Evolutionary conservation across 2,888 invertebrate genomes (phyloP), one percentile per base, ranked within the genome.

Genomic region (Nomada hirtipes): DNA sequence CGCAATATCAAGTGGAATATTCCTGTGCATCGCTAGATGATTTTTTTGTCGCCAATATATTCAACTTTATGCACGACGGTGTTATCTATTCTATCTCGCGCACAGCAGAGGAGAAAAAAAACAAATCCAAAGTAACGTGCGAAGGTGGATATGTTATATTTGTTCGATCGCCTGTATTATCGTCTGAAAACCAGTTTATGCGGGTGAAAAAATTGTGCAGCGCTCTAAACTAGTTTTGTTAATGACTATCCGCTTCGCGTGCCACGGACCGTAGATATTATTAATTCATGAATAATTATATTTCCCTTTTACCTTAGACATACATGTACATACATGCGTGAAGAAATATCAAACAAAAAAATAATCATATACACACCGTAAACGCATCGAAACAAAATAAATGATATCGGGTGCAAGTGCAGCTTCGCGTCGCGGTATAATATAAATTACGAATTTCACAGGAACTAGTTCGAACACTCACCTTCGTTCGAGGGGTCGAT

Each of bases 201-300:
- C 2, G 1, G 2, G 13, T 59, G 18, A 50, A 42, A 61, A 53
- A 57, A 15, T 20, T 42, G 36, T 42, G 23, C 52, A 20, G 29
- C 60, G 36, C 36, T 68, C 42, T 26, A 26, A 63, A 69, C 75
- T 55, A 44, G 75, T 75, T 69, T 61, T 53, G 36, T 57, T 36
- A 18, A 7, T 44, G 13, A n/a, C n/a, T 63, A 52, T 18, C 36
- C 9, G 53, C 2, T 4, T 53, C 3, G 26, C 52, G 36, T 53
- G 15, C 23, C 15, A 47, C 20, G 18, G 13, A 20, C 20, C 0
- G 15, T 18, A 15, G 36, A 36, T 55, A 52, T 15, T 36, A 15
- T 36, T 36, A 11, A 42, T 18, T 10, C 10, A 2, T 18, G 70
- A 53, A 63, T 18, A 57, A 69, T 44, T 44, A n/a, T 44, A 23